Evolutionary conservation across 2,113 vertebrate genomes (phyloP), one percentile per base, ranked within the genome.

Genomic region (Lophotis ruficrista): DNA sequence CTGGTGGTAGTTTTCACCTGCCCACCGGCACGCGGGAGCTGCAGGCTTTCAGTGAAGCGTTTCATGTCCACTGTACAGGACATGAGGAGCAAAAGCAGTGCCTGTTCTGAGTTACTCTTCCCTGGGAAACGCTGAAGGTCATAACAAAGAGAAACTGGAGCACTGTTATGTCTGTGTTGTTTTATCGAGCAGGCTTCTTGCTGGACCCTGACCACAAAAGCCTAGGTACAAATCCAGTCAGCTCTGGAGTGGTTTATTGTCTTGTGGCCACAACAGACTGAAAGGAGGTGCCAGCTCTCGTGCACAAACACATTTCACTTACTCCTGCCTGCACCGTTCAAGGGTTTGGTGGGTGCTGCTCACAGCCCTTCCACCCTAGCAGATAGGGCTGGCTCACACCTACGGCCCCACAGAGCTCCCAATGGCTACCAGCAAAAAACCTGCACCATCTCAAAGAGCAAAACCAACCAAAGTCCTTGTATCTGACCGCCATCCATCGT

Each of bases 31-130:
- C 1, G 12, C 5, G 9, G 64, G 45, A 31, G 35, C 50, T n/a
- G 66, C 7, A 12, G 25, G 76, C 60, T 21, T 6, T 41, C 38
- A 17, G 38, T 4, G 41, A 28, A n/a, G 0, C 2, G 28, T 5
- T 19, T n/a, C 0, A 0, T 2, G 10, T 5, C 60, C 3, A 1
- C 62, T 18, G 1, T 4, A 4, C 12, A 4, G 37, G 56, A 2
- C 6, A 8, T 0, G 2, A 50, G 23, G 23, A 43, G 33, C 13
- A n/a, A 16, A 69, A 57, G 16, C 1, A 1, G 33, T 21, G 41
- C 54, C 37, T 51, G 6, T 15, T 84, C 33, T 0, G 4, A 30
- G 61, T 51, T 25, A 3, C 20, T 61, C 33, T 53, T 70, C 43
- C 28, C 30, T 27, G 37, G 22, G 47, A 81, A 72, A 30, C 28